Evolutionary conservation across 2,888 invertebrate genomes (phyloP).

Genomic region (Drosophila anceps): DNA sequence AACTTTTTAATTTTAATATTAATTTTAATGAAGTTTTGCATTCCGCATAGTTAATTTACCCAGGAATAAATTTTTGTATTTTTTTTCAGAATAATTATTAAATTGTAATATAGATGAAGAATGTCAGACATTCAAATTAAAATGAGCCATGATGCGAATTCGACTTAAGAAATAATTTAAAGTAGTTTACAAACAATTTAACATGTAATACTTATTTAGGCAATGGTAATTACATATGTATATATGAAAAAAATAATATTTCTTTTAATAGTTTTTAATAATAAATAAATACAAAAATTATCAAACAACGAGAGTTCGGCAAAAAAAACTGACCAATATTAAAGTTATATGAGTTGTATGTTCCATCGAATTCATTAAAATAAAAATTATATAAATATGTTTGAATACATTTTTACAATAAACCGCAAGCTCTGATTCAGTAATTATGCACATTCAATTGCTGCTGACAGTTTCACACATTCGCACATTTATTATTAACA

Average conservation of each 20-base stretch:
- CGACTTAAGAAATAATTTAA: no score
- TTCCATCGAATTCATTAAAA: neutral
- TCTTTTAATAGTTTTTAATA: neutral
- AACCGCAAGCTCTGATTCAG: neutral
- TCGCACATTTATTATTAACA: neutral
- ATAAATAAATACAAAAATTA: neutral
- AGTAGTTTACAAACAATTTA: neutral
- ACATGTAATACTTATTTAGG: neutral
- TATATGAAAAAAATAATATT: neutral
- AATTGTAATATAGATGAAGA: neutral
- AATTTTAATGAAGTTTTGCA: neutral
- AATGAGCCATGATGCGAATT: neutral
- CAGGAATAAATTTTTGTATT: neutral
- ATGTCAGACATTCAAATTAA: neutral
- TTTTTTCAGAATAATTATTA: neutral
- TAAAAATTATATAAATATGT: neutral
- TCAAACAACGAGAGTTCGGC: no score
- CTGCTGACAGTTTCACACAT: neutral
- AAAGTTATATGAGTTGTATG: neutral
- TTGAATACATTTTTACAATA: neutral
- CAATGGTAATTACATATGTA: no score
- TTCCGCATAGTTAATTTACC: neutral
- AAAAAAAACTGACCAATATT: no score
- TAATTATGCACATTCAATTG: neutral
- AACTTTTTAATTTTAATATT: neutral